Conservation (phyloP, 2,797 vertebrate genomes). For the Acropternis orthonyx region DNA sequence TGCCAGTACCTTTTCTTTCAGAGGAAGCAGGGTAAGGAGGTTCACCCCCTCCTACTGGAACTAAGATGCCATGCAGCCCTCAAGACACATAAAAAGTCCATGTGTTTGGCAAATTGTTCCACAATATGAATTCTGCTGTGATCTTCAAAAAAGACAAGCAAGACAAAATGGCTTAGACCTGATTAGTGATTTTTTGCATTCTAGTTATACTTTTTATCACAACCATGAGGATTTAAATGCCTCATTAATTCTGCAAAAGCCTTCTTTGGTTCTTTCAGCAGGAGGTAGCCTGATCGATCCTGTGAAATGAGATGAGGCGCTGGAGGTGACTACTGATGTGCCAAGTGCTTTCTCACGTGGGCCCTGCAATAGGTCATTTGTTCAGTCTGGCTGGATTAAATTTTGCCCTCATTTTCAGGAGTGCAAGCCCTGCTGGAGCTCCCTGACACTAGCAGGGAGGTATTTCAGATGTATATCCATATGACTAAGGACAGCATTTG, state of each 20-base stretch:
- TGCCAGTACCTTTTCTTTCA: not conserved
- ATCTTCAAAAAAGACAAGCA: not conserved
- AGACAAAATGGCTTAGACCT: not conserved
- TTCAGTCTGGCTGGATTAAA: not conserved
- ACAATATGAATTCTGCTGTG: not conserved
- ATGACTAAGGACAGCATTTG: not conserved
- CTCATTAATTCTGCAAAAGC: not conserved
- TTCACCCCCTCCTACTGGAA: not conserved
- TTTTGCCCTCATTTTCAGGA: not conserved
- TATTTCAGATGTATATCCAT: not conserved
- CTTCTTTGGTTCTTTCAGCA: not conserved
- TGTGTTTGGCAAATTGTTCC: not conserved
- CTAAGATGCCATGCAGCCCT: not conserved
- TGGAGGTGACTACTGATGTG: not conserved
- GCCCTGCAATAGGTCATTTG: not conserved
- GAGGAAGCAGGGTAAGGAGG: not conserved
- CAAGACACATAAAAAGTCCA: not conserved
- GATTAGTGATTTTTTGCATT: not conserved
- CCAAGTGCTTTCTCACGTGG: not conserved
- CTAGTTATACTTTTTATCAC: not conserved
- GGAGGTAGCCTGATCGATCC: not conserved
- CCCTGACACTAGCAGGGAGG: not conserved
- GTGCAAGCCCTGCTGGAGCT: not conserved
- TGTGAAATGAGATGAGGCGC: not conserved
- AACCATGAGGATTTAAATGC: not conserved